Base-by-base conservation (phyloP, 2,888 invertebrate genomes). In the Parnassius orleans region DNA sequence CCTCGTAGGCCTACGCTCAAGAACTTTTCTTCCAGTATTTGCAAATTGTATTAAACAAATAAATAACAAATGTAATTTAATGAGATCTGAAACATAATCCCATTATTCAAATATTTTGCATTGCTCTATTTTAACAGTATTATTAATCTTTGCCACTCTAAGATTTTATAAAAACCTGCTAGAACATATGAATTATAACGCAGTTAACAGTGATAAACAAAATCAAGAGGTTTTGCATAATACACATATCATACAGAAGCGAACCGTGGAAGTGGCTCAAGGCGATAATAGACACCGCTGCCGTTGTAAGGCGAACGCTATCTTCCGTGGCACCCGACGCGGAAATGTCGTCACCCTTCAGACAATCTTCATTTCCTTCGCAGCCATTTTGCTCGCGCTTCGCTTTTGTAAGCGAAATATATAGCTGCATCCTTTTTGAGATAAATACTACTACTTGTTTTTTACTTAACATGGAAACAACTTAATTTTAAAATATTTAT, bases 361-460 rank as follows among this genome's bases (percentile, higher is more conserved):
- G 85, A 87, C 87, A 86, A 83, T 85, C 84, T 84, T 87, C 85
- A 89, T 89, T 88, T 88, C 88, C 88, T 77, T 76, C 64, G 72
- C 72, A 77, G 77, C 80, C 81, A 83, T 83, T 84, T 83, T 79
- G 76, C 74, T 59, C 58, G 60, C 63, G 57, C 53, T 57, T 62
- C 43, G 56, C 57, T 53, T 62, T 62, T 57, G 62, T 61, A 50
- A 11, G 46, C 47, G 52, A 47, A 33, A 33, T 61, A 33, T 61
- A 52, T 56, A 33, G 58, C 43, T 59, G 52, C 46, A 59, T 44
- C 44, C 44, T 42, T 58, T 52, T 53, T 24, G 24, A 33, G 12
- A 14, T 51, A 24, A 24, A 24, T 11, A 9, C 1, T 15, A 14
- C 14, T 15, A 14, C 10, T 14, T 48, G n/a, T 7, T 48, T 48